These are phyloP conservation scores for Meloidogyne floridensis DNA, from an alignment of 1,140 invertebrate genomes.

Conservation along the genomic window DNA sequence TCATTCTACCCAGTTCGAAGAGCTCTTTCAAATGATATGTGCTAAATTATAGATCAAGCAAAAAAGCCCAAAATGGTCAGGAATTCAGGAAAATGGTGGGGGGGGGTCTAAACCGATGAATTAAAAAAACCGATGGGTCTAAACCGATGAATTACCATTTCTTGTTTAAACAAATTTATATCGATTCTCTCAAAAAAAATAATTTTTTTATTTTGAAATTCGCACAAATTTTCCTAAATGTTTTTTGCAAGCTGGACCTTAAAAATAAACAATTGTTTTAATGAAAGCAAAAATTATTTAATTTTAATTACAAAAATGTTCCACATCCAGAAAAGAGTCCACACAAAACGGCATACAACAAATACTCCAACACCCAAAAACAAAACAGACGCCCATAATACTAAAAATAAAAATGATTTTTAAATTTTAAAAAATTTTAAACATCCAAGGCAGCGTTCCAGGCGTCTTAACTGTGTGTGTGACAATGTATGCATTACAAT, in stretches of 20 bases:
- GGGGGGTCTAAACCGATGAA: too few relatives aligned
- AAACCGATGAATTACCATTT: too few relatives aligned
- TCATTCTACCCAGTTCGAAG: too few relatives aligned
- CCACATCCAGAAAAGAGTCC: constrained; percentile 60
- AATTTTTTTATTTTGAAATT: constrained; percentile 25
- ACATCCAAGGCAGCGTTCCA: constrained; percentile 23
- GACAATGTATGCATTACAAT: background rate
- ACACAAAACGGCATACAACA: constrained; percentile 62
- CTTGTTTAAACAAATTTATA: background rate
- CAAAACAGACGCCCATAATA: constrained; percentile 51
- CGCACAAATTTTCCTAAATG: constrained; percentile 55
- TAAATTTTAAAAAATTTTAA: background rate
- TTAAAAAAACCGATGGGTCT: too few relatives aligned
- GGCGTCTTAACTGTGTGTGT: background rate
- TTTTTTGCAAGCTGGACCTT: constrained; percentile 57
- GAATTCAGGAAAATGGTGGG: too few relatives aligned
- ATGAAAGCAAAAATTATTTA: background rate
- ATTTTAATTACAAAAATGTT: constrained; percentile 48
- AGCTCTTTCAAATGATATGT: too few relatives aligned
- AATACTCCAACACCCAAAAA: constrained; percentile 59
- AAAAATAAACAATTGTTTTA: background rate
- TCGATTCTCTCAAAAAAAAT: too few relatives aligned
- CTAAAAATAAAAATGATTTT: background rate
- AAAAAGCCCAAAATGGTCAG: too few relatives aligned
- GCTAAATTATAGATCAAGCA: too few relatives aligned